A percentile compares a stretch with the other conserved stretches of the same genome.
phyloP scores from a whole-genome alignment of 2,797 vertebrate species.

The Iguana delicatissima region DNA sequence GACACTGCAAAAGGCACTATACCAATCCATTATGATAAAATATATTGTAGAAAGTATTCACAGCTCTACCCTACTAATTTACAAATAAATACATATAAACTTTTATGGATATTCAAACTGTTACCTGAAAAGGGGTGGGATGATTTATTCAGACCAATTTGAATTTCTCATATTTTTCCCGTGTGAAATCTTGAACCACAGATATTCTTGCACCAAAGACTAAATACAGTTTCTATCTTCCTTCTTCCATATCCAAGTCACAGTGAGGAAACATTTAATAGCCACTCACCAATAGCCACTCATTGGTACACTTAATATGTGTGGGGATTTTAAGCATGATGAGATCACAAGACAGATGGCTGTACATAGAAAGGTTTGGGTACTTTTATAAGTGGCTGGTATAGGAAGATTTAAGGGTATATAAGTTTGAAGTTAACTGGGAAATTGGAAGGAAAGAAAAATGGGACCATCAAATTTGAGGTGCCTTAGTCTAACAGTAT shows the following conservation, averaged over 20 bases:
- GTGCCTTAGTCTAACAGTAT: neutral
- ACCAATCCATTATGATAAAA: neutral
- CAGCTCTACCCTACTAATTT: neutral
- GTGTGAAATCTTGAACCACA: neutral
- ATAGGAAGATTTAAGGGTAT: neutral
- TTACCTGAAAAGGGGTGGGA: neutral
- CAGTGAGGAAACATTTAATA: neutral
- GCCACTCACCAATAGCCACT: neutral
- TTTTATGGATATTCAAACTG: neutral
- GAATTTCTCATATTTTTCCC: neutral
- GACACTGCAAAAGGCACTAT: neutral
- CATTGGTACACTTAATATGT: neutral
- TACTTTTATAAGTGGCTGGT: neutral
- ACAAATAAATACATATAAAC: conserved; percentile 1
- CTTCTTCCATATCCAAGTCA: neutral
- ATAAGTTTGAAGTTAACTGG: neutral
- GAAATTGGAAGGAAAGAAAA: neutral
- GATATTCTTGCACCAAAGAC: neutral
- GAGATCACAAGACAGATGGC: neutral
- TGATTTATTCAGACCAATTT: neutral
- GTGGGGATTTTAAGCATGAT: neutral
- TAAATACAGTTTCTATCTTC: neutral
- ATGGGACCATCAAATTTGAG: neutral
- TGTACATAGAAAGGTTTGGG: neutral
- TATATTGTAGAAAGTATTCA: conserved; percentile 1